These are phyloP conservation scores for Falco biarmicus DNA, from an alignment of 2,797 vertebrate genomes.

Conservation along the genomic window DNA sequence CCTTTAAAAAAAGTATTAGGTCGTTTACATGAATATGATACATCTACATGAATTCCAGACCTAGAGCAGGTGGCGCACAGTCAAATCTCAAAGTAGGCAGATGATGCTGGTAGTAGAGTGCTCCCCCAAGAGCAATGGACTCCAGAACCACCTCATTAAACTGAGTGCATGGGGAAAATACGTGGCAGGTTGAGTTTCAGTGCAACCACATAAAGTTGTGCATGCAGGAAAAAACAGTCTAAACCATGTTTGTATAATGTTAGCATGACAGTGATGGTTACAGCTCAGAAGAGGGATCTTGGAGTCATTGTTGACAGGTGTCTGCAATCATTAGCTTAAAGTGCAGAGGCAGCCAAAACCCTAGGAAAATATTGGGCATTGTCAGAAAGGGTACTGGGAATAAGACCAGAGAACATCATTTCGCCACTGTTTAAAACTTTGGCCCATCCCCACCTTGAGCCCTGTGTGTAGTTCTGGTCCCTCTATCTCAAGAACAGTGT, in stretches of 20 bases:
- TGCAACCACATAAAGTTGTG: fast-evolving
- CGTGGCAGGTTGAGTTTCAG: not conserved
- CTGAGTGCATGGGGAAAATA: not conserved
- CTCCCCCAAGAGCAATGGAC: not conserved
- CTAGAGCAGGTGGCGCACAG: not conserved
- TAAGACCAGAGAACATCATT: not conserved
- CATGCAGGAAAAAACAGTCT: not conserved
- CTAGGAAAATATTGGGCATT: not conserved
- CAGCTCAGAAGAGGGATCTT: not conserved
- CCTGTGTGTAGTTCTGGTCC: not conserved
- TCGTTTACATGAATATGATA: not conserved
- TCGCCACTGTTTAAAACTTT: not conserved
- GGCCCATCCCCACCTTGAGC: not conserved
- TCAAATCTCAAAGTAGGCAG: not conserved
- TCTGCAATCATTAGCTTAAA: not conserved
- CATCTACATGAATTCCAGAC: not conserved
- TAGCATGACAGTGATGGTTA: not conserved
- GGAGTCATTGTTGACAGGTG: not conserved
- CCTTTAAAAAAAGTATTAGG: not conserved
- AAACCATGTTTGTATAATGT: not conserved
- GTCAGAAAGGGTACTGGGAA: not conserved
- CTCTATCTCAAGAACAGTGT: not conserved
- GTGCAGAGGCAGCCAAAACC: not conserved
- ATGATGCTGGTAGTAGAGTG: not conserved
- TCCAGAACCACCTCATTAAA: not conserved